A percentile compares a stretch with the other conserved stretches of the same genome.
These are phyloP conservation scores for Thomomys bottae DNA, from an alignment of 2,113 vertebrate genomes.

Conservation along the genomic window DNA sequence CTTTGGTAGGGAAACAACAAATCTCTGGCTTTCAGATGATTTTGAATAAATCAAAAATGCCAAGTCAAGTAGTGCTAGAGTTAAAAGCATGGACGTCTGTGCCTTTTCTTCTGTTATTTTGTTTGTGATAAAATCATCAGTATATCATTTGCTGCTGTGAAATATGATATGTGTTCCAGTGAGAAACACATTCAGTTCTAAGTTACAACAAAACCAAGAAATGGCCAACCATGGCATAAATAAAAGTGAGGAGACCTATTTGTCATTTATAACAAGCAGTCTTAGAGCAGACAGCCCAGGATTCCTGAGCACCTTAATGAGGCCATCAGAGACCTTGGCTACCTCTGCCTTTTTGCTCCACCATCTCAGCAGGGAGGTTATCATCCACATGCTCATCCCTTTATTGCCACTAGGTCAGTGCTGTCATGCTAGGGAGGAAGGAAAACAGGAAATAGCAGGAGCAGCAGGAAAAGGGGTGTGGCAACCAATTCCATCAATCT, in stretches of 20 bases:
- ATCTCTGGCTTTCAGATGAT: background rate
- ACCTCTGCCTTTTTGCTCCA: background rate
- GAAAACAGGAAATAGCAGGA: background rate
- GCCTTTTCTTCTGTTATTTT: background rate
- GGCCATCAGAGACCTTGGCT: background rate
- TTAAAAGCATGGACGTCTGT: background rate
- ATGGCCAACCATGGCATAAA: background rate
- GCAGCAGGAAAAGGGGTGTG: background rate
- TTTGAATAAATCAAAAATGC: background rate
- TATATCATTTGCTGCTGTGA: background rate
- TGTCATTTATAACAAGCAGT: background rate
- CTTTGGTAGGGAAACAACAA: background rate
- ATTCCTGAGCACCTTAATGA: background rate
- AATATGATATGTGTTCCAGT: background rate
- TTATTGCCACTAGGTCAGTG: background rate
- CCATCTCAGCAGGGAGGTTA: background rate
- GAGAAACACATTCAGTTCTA: slow-evolving; percentile 2
- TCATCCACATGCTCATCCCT: background rate
- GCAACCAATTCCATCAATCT: background rate
- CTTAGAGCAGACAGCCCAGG: background rate
- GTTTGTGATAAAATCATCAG: background rate
- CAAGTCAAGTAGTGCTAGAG: background rate
- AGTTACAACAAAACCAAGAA: slow-evolving; percentile 33
- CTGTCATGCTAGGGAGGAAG: background rate
- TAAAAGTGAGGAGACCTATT: slow-evolving; percentile 1